Evolutionary conservation across 2,797 vertebrate species (phyloP).

Genomic region (Enoplosus armatus): DNA sequence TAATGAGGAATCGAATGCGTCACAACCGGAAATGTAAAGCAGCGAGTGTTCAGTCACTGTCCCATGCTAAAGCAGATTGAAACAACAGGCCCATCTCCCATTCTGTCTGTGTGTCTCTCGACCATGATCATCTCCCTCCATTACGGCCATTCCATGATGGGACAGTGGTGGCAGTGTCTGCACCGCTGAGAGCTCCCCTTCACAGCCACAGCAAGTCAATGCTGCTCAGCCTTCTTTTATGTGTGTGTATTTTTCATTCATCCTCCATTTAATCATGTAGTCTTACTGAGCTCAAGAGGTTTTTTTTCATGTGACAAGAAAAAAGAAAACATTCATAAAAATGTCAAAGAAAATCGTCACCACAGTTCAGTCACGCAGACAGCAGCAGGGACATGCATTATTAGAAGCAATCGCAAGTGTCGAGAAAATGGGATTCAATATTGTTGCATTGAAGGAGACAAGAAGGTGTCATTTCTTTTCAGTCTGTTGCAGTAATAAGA

Average conservation of each 20-base stretch:
- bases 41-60: conserved; percentile 6
- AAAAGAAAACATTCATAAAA: too few relatives aligned
- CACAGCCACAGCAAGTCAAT: conserved; percentile 36
- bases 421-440: background rate
- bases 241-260: conserved; percentile 12
- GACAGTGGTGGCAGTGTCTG: conserved; percentile 62
- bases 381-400: background rate
- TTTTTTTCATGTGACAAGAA: too few relatives aligned
- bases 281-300: too few relatives aligned
- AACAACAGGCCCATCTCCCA: conserved; percentile 30
- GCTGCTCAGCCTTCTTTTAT: conserved; percentile 19
- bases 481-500: background rate
- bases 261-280: too few relatives aligned
- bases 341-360: background rate
- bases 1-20: conserved; percentile 47
- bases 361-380: background rate
- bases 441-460: background rate
- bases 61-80: conserved; percentile 45
- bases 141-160: conserved; percentile 55
- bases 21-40: conserved; percentile 15
- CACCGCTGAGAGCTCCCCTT: conserved; percentile 34
- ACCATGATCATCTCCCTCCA: conserved; percentile 1
- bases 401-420: conserved; percentile 4
- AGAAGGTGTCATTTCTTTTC: background rate
- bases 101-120: background rate